Evolutionary conservation across 2,113 vertebrate genomes (phyloP).

Genomic region (Cyanoramphus novaezelandiae): DNA sequence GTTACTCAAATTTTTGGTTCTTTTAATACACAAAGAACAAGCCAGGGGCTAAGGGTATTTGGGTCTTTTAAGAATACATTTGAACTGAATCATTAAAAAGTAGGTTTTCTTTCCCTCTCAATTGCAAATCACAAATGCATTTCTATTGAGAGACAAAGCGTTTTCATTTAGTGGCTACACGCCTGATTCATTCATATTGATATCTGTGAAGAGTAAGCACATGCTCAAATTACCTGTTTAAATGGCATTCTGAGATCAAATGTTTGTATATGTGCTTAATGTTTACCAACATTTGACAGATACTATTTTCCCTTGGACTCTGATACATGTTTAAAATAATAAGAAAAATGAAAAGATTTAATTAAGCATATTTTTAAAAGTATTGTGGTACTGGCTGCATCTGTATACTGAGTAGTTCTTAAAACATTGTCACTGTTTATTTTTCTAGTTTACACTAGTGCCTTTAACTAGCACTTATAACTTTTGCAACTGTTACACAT

Average conservation of each 20-base stretch:
- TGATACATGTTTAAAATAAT: not conserved
- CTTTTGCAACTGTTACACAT: not conserved
- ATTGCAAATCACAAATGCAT: not conserved
- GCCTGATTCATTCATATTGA: not conserved
- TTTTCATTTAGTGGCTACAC: not conserved
- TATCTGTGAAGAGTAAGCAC: not conserved
- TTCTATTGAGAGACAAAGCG: not conserved
- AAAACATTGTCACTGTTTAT: not conserved
- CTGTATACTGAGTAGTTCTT: not conserved
- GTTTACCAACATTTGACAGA: not conserved
- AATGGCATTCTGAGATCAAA: not conserved
- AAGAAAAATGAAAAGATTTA: not conserved
- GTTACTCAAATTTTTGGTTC: not conserved
- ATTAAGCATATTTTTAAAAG: not conserved
- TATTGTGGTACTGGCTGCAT: not conserved
- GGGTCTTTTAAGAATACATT: not conserved
- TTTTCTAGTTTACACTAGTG: not conserved
- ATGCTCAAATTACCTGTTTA: not conserved
- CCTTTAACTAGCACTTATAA: not conserved
- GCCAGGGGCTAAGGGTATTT: not conserved
- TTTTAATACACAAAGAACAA: not conserved
- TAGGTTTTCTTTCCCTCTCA: not conserved
- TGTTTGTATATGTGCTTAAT: not conserved
- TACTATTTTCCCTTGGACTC: not conserved
- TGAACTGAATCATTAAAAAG: not conserved